Conservation (phyloP, 2,888 invertebrate species). For the Polyploca ridens region DNA sequence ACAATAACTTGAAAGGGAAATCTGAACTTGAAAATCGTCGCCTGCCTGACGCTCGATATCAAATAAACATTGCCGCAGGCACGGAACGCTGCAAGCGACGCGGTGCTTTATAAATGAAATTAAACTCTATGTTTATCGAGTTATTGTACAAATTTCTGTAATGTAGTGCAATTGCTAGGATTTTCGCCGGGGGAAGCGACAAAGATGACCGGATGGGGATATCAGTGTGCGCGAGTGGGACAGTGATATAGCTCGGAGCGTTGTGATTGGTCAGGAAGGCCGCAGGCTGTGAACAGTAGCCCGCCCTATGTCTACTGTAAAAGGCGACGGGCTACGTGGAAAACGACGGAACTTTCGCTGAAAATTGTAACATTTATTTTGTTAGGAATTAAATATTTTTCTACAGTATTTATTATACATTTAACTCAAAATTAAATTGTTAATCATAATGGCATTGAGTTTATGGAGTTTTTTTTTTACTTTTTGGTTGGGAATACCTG, state of each 20-base stretch:
- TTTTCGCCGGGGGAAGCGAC: conserved; percentile 81
- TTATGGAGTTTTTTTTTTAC: neutral
- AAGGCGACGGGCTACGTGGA: conserved; percentile 65
- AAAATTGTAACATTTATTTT: conserved; percentile 19
- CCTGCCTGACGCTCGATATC: conserved; percentile 84
- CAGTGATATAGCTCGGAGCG: conserved; percentile 80
- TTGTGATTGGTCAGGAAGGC: conserved; percentile 85
- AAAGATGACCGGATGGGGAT: conserved; percentile 63
- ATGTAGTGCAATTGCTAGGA: conserved; percentile 64
- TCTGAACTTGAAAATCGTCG: conserved; percentile 85
- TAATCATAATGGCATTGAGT: neutral
- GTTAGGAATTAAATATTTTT: too few species aligned
- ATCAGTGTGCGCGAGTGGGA: conserved; percentile 57
- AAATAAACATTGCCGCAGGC: conserved; percentile 73
- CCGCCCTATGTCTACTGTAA: conserved; percentile 85
- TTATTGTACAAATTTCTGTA: conserved; percentile 55
- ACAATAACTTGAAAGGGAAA: conserved; percentile 72
- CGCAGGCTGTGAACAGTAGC: conserved; percentile 85
- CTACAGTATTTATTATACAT: neutral
- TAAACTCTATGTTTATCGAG: conserved; percentile 42
- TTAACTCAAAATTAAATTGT: neutral
- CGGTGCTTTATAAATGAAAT: conserved; percentile 40
- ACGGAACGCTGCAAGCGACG: conserved; percentile 68
- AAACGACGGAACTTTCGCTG: conserved; percentile 56
- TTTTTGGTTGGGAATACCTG: too few species aligned